A percentile compares a stretch with the other conserved stretches of the same genome.
Conservation (phyloP, 2,888 invertebrate genomes). For the Anoncus sp. region DNA sequence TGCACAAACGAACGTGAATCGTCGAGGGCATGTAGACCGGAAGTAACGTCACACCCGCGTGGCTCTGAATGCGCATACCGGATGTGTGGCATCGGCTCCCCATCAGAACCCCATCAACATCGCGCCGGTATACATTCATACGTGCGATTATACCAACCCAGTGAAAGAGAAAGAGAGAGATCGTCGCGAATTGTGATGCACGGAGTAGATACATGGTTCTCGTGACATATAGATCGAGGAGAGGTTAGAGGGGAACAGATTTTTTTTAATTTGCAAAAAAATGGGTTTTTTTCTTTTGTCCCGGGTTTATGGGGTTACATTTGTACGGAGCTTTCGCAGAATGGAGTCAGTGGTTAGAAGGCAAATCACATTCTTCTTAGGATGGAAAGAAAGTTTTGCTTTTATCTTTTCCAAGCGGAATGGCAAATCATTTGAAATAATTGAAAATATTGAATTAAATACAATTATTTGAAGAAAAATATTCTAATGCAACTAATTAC, state of each 20-base stretch:
- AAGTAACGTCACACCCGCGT: conserved; percentile 83
- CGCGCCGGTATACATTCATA: conserved; percentile 69
- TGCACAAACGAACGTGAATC: conserved; percentile 65
- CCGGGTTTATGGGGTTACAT: neutral
- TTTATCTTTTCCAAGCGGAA: too few species aligned
- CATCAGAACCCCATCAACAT: conserved; percentile 82
- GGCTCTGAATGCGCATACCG: conserved; percentile 83
- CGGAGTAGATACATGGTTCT: conserved; percentile 18
- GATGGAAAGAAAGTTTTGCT: too few species aligned
- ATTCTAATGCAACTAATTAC: too few species aligned
- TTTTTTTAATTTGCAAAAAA: neutral
- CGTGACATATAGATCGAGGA: conserved; percentile 19
- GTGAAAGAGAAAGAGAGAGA: conserved; percentile 18
- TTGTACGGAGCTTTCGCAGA: neutral
- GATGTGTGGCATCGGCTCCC: conserved; percentile 83
- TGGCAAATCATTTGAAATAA: too few species aligned
- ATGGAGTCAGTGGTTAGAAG: too few species aligned
- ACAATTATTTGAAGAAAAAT: too few species aligned
- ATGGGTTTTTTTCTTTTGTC: neutral
- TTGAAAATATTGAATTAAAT: too few species aligned
- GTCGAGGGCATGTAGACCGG: conserved; percentile 82
- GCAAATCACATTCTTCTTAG: too few species aligned
- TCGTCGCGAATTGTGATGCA: conserved; percentile 19
- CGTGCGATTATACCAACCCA: conserved; percentile 55
- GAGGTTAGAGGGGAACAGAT: conserved; percentile 3